phyloP scores from a whole-genome alignment of 2,113 vertebrate species.

The Numida meleagris region DNA sequence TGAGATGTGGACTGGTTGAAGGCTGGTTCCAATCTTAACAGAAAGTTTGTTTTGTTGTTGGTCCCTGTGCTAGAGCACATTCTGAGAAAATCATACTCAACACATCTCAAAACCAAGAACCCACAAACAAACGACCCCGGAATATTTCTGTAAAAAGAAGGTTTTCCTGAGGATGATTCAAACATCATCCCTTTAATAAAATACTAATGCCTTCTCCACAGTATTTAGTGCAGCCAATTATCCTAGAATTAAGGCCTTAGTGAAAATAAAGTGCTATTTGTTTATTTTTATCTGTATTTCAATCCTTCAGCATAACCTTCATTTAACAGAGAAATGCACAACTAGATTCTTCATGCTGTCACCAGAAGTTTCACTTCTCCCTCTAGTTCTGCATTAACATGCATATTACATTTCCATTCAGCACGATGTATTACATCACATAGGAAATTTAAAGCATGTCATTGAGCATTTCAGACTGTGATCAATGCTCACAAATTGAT shows the following conservation, averaged over 20 bases:
- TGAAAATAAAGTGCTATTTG: slow-evolving; percentile 74
- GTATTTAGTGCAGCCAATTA: slow-evolving; percentile 39
- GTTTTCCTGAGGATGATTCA: background rate
- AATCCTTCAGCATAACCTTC: background rate
- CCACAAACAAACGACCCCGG: background rate
- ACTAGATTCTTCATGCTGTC: background rate
- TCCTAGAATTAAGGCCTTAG: background rate
- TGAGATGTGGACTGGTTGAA: background rate
- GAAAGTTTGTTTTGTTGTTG: background rate
- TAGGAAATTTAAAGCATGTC: background rate
- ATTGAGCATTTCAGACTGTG: background rate
- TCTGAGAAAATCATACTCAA: background rate
- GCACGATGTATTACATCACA: background rate
- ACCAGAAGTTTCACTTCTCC: background rate
- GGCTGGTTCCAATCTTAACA: background rate
- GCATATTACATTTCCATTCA: background rate
- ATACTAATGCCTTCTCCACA: background rate
- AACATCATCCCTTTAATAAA: background rate
- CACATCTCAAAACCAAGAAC: background rate
- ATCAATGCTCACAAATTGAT: background rate
- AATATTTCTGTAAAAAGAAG: background rate
- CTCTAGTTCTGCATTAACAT: background rate
- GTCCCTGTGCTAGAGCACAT: slow-evolving; percentile 9
- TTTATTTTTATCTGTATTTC: slow-evolving; percentile 15
- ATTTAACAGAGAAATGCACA: background rate